Conservation (phyloP, 2,797 vertebrate genomes). For the Rhynchotus rufescens region DNA sequence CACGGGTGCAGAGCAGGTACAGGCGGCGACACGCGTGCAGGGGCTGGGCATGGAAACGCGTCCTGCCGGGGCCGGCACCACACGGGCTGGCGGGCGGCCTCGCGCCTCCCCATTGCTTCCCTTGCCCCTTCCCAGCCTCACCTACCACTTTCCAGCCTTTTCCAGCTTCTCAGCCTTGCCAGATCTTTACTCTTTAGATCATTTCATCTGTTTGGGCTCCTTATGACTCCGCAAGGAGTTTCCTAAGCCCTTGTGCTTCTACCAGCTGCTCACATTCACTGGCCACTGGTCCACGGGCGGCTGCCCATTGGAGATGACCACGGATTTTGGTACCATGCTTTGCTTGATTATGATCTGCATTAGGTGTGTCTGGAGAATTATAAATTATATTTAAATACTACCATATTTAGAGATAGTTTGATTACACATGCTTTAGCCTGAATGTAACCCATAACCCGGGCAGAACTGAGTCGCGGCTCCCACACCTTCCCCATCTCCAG, state of each 20-base stretch:
- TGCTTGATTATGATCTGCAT: neutral
- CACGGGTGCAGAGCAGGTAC: neutral
- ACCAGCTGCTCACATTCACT: rapidly evolving
- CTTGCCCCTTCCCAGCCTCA: too few species aligned
- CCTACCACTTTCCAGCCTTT: neutral
- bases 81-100: rapidly evolving
- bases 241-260: neutral
- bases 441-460: neutral
- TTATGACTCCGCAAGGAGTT: neutral
- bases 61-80: neutral
- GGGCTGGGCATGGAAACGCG: neutral
- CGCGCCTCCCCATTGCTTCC: neutral
- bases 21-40: neutral
- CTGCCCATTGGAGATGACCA: neutral
- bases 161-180: neutral
- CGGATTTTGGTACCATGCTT: rapidly evolving
- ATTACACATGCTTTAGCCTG: rapidly evolving
- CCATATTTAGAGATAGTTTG: neutral
- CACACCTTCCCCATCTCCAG: neutral
- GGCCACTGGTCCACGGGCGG: rapidly evolving
- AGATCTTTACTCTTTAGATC: neutral
- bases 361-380: neutral
- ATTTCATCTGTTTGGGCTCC: neutral
- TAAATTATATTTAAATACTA: neutral
- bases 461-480: neutral